Evolutionary conservation across 2,113 vertebrate species (phyloP).

Genomic region (Psettodes erumei): DNA sequence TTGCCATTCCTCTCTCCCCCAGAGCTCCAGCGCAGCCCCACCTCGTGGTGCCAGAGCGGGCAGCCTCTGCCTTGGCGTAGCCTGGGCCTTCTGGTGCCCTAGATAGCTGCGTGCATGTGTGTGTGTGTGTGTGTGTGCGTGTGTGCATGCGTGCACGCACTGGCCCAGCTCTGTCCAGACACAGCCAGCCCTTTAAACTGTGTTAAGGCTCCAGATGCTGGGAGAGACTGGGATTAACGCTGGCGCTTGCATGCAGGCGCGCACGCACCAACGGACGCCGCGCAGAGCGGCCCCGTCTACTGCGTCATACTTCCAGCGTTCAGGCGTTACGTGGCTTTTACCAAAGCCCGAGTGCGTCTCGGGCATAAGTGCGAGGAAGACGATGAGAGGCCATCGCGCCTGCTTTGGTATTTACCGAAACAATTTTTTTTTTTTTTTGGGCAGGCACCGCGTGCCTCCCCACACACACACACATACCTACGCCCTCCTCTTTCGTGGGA

Average conservation of each 20-base stretch:
- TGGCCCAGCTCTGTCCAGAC: conserved; percentile 73
- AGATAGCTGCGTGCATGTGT: conserved; percentile 71
- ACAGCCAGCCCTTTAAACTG: conserved; percentile 83
- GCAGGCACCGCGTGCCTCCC: no score
- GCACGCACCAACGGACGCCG: conserved; percentile 62
- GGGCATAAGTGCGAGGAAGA: background rate
- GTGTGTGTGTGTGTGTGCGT: conserved; percentile 52
- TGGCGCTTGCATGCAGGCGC: conserved; percentile 72
- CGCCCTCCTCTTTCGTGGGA: conserved; percentile 13
- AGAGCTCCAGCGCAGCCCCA: conserved; percentile 74
- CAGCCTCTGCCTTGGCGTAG: conserved; percentile 81
- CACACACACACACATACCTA: no score
- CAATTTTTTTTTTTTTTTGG: no score
- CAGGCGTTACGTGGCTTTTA: conserved; percentile 34
- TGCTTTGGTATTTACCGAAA: background rate
- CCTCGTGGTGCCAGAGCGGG: conserved; percentile 80
- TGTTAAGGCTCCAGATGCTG: conserved; percentile 83
- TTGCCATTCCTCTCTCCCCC: conserved; percentile 73
- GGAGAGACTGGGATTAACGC: conserved; percentile 81
- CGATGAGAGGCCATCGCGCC: background rate
- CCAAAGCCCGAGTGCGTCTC: conserved; percentile 23
- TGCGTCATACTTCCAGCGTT: conserved; percentile 43
- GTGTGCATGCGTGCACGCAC: conserved; percentile 51
- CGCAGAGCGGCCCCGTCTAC: conserved; percentile 57
- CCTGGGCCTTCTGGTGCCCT: conserved; percentile 82